These are phyloP conservation scores for Hippasteria phrygiana DNA, from an alignment of 53 echinoderm and acorn worm species.

Conservation along the genomic window DNA sequence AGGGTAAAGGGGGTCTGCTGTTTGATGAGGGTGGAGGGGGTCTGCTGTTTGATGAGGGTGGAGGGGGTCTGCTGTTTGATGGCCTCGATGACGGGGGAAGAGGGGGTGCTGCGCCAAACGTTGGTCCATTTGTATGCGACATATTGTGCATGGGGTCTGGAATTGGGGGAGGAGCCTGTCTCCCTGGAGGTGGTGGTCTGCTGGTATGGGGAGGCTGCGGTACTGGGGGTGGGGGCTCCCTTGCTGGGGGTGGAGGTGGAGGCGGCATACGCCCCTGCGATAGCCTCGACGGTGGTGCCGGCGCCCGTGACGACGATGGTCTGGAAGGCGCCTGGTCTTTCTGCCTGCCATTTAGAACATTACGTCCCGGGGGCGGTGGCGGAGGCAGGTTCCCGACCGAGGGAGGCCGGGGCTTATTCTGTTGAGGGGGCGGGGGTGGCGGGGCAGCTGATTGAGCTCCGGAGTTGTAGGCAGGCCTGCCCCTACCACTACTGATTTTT, in stretches of 20 bases:
- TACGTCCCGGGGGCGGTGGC: conserved; percentile 45
- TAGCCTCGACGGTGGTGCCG: conserved; percentile 46
- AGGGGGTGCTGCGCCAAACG: conserved; percentile 68
- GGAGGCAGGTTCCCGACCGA: conserved; percentile 24
- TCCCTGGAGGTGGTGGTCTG: conserved; percentile 21
- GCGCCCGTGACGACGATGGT: conserved; percentile 28
- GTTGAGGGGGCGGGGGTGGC: conserved; percentile 67
- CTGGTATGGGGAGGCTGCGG: conserved; percentile 55
- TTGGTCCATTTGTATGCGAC: conserved; percentile 60
- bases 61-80: conserved; percentile 1
- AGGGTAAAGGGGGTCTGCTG: conserved; percentile 77
- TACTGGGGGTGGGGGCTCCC: conserved; percentile 71
- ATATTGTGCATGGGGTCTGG: conserved; percentile 54
- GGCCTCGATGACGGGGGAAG: conserved; percentile 77
- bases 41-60: too few species aligned
- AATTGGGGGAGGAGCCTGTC: conserved; percentile 58
- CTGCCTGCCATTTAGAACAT: conserved; percentile 34
- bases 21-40: conserved; percentile 79
- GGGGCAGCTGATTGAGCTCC: conserved; percentile 40
- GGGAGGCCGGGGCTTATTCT: conserved; percentile 41
- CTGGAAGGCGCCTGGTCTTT: conserved; percentile 24
- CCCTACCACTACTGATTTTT: not conserved
- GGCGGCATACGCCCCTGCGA: conserved; percentile 52
- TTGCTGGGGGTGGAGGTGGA: conserved; percentile 71
- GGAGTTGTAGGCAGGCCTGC: conserved; percentile 20